These are phyloP conservation scores for Lucinisca nassula DNA, from an alignment of 2,888 invertebrate species.

Conservation along the genomic window DNA sequence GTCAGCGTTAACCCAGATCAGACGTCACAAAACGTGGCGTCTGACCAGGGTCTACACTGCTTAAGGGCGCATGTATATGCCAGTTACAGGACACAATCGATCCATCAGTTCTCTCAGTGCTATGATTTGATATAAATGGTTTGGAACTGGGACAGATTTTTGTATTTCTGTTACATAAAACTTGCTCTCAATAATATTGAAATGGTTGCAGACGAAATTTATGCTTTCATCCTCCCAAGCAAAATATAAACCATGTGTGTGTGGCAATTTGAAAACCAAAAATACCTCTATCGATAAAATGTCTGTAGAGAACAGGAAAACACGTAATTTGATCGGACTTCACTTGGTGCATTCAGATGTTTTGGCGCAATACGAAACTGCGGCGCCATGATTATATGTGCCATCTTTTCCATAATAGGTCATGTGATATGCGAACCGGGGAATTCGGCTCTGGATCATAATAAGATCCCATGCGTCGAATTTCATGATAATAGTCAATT, in stretches of 20 bases:
- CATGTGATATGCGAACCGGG: conserved; percentile 54
- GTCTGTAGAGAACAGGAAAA: conserved; percentile 64
- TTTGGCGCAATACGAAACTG: conserved; percentile 58
- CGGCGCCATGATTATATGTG: conserved; percentile 54
- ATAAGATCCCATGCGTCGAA: conserved; percentile 51
- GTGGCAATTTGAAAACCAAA: conserved; percentile 64
- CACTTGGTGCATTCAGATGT: conserved; percentile 68
- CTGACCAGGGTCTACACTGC: too few species aligned
- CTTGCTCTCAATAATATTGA: too few species aligned
- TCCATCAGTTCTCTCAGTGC: too few species aligned
- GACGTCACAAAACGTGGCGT: too few species aligned
- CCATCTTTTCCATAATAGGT: conserved; percentile 63
- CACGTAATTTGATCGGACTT: conserved; percentile 49
- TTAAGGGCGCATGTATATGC: too few species aligned
- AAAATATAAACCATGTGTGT: conserved; percentile 57
- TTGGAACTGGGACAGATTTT: too few species aligned
- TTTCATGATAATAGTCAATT: conserved; percentile 68
- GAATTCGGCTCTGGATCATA: conserved; percentile 49
- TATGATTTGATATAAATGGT: too few species aligned
- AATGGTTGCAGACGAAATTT: background rate
- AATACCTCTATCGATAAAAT: conserved; percentile 71
- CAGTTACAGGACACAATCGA: too few species aligned
- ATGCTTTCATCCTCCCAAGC: background rate
- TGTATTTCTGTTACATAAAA: too few species aligned
- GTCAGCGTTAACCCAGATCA: too few species aligned